phyloP scores from a whole-genome alignment of 2,113 vertebrate species.

The Hippocampus zosterae region DNA sequence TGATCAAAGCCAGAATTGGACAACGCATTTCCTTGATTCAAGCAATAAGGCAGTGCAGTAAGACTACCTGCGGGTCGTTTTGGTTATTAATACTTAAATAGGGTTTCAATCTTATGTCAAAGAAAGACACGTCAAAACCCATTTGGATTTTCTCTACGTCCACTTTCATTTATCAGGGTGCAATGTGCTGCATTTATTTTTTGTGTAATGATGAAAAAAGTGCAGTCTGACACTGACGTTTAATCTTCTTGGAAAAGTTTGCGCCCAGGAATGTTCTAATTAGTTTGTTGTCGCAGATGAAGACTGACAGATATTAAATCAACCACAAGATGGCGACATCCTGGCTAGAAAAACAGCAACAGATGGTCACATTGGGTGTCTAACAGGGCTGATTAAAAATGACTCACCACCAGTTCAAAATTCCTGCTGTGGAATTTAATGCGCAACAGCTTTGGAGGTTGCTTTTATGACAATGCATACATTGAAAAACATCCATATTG shows the following conservation, averaged over 20 bases:
- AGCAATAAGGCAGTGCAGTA: no score
- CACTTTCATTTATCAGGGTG: neutral
- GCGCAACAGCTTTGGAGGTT: neutral
- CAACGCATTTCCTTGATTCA: no score
- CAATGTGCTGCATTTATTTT: neutral
- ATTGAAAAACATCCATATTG: neutral
- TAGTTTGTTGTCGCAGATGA: slow-evolving; percentile 7
- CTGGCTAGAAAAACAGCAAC: slow-evolving; percentile 37
- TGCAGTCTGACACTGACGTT: neutral
- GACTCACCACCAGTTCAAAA: slow-evolving; percentile 5
- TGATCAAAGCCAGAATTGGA: no score
- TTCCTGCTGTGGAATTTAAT: neutral
- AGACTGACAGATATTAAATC: slow-evolving; percentile 26
- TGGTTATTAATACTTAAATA: no score
- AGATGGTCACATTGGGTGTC: slow-evolving; percentile 40
- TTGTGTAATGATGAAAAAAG: neutral
- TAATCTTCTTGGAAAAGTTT: neutral
- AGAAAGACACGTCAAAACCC: no score
- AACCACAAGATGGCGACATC: slow-evolving; percentile 63
- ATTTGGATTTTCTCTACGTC: neutral
- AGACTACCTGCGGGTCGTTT: no score
- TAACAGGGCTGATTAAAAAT: slow-evolving; percentile 28
- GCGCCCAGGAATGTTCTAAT: slow-evolving; percentile 7
- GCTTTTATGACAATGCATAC: neutral
- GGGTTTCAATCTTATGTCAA: no score